phyloP scores from a whole-genome alignment of 1,140 invertebrate species.

The Amphibalanus amphitrite region DNA sequence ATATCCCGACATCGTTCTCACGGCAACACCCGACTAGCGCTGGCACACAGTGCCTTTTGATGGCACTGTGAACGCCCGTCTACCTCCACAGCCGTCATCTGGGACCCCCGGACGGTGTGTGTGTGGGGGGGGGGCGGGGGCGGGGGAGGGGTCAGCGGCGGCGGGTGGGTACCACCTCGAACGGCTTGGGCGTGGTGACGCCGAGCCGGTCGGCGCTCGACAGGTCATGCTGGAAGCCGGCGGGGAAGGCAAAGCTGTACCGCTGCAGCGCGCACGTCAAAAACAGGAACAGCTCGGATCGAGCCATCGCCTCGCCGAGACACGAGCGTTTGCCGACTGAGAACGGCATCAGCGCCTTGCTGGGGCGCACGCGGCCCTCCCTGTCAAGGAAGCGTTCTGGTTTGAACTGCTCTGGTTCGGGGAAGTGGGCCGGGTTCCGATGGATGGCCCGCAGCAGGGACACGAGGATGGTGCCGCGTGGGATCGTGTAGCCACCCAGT shows the following conservation, averaged over 20 bases:
- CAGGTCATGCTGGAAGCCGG: not conserved
- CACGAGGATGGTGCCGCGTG: conserved; percentile 17
- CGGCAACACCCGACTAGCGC: too few species aligned
- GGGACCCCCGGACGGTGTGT: too few species aligned
- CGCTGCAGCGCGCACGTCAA: not conserved
- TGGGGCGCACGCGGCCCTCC: conserved; percentile 10
- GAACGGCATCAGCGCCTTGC: conserved; percentile 15
- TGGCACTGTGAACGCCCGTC: too few species aligned
- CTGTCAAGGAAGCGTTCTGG: conserved; percentile 24
- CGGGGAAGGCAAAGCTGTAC: not conserved
- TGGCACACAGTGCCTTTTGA: too few species aligned
- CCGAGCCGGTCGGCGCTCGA: not conserved
- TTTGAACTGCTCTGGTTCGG: conserved; percentile 24
- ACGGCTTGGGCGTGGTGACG: not conserved
- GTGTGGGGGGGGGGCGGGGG: too few species aligned
- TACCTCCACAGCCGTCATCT: too few species aligned
- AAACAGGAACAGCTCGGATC: not conserved
- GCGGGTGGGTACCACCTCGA: not conserved
- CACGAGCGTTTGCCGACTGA: too few species aligned
- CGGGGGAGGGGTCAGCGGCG: too few species aligned
- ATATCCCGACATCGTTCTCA: too few species aligned
- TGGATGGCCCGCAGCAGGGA: conserved; percentile 28
- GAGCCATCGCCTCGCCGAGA: too few species aligned
- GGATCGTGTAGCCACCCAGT: conserved; percentile 15
- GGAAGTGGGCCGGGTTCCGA: conserved; percentile 23